A percentile compares a stretch with the other conserved stretches of the same genome.
Evolutionary conservation across 2,888 invertebrate genomes (phyloP).

Genomic region (Patella ulyssiponensis): DNA sequence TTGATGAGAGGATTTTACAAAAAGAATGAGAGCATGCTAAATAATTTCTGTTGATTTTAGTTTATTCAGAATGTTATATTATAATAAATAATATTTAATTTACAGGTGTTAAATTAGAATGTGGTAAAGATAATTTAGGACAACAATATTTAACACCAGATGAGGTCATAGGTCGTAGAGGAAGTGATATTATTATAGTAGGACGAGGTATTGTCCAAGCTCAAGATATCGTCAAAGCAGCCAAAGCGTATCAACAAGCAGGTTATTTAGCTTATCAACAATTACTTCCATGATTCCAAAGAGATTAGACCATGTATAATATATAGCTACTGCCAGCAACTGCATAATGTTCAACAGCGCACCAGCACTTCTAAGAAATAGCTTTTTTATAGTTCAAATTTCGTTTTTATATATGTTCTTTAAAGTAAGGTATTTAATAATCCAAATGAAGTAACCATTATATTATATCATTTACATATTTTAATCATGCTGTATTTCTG

Average conservation of each 20-base stretch:
- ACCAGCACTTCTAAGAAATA: no score
- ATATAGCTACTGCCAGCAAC: no score
- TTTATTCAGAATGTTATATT: not conserved
- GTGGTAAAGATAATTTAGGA: slow-evolving; percentile 83
- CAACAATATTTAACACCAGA: slow-evolving; percentile 91
- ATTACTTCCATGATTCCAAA: slow-evolving; percentile 25
- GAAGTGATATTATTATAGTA: slow-evolving; percentile 94
- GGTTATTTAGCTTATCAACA: slow-evolving; percentile 80
- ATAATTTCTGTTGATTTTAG: not conserved
- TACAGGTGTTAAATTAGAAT: slow-evolving; percentile 82
- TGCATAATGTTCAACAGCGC: no score
- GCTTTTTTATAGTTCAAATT: no score
- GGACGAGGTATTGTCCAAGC: slow-evolving; percentile 85
- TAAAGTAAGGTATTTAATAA: no score
- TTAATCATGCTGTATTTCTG: no score
- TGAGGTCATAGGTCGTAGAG: slow-evolving; percentile 83
- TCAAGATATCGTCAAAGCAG: slow-evolving; percentile 78
- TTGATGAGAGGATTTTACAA: not conserved
- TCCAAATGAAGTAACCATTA: no score
- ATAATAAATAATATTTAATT: slow-evolving; percentile 14
- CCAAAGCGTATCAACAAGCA: slow-evolving; percentile 81
- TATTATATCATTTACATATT: no score
- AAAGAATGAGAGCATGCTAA: not conserved
- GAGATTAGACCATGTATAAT: no score
- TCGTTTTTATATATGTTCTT: no score